A percentile compares a stretch with the other conserved stretches of the same genome.
These are phyloP conservation scores for Drosophila neotestacea DNA, from an alignment of 2,888 invertebrate species.

Conservation along the genomic window DNA sequence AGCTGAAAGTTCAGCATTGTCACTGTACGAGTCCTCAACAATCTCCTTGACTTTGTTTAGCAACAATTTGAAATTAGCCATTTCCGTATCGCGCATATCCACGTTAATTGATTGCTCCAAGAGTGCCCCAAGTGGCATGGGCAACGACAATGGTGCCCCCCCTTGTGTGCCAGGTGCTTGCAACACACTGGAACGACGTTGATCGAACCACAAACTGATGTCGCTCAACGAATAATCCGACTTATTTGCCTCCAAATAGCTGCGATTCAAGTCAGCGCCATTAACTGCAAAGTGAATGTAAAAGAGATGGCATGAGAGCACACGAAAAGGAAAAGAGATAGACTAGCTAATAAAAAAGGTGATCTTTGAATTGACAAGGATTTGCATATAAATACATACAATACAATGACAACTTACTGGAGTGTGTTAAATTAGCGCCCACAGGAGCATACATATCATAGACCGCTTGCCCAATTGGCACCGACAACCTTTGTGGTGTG, in stretches of 20 bases:
- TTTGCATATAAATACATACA: too few relatives aligned
- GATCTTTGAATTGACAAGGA: too few relatives aligned
- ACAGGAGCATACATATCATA: conserved; percentile 57
- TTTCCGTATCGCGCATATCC: conserved; percentile 82
- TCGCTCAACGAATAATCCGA: conserved; percentile 84
- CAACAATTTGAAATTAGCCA: conserved; percentile 83
- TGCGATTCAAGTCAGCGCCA: conserved; percentile 84
- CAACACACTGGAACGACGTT: conserved; percentile 61
- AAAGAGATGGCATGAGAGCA: background rate
- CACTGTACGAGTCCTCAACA: conserved; percentile 84
- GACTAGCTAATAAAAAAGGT: background rate
- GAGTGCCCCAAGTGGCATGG: conserved; percentile 53
- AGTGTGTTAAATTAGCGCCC: conserved; percentile 74
- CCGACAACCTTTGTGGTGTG: conserved; percentile 80
- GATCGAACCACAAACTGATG: conserved; percentile 84
- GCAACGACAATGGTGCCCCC: conserved; percentile 19
- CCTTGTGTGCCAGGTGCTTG: conserved; percentile 20
- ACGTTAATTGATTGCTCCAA: conserved; percentile 57
- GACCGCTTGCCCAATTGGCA: conserved; percentile 9
- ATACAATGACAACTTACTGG: conserved; percentile 62
- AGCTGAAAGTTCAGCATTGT: conserved; percentile 84
- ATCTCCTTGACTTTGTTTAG: conserved; percentile 84
- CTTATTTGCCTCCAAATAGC: conserved; percentile 84
- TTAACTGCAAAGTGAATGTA: conserved; percentile 71
- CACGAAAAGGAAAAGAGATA: background rate